Percentiles rank a stretch among this genome's conserved stretches.
phyloP scores from a whole-genome alignment of 2,797 vertebrate genomes.

The Phyllotis vaccarum region DNA sequence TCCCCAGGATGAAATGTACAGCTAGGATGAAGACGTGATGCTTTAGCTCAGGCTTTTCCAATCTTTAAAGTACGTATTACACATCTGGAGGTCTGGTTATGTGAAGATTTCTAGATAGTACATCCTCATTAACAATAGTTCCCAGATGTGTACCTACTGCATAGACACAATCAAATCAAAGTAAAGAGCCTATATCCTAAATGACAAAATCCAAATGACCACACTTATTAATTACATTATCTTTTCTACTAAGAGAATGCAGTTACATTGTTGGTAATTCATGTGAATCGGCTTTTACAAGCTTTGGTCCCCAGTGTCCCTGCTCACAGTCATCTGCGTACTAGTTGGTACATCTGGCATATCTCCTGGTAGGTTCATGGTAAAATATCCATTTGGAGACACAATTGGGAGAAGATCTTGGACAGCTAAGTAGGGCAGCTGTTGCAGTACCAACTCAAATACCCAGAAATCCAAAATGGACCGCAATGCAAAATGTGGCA shows the following conservation, averaged over 20 bases:
- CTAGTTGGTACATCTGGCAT: background rate
- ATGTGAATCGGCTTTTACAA: background rate
- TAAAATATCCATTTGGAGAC: background rate
- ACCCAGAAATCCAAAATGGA: background rate
- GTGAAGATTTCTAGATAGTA: background rate
- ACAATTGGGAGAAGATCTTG: background rate
- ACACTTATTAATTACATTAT: background rate
- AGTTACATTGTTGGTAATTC: background rate
- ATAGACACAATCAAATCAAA: background rate
- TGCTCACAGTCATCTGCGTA: background rate
- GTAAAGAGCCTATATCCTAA: background rate
- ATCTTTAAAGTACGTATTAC: background rate
- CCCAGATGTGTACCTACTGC: background rate
- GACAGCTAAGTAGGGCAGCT: background rate
- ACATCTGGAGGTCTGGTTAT: background rate
- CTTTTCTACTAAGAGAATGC: background rate
- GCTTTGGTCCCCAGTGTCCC: background rate
- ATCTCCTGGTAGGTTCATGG: background rate
- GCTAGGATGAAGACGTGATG: constrained; percentile 13
- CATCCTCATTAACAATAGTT: background rate
- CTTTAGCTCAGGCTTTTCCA: background rate
- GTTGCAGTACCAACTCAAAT: background rate
- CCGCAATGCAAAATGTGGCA: background rate
- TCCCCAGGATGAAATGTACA: background rate
- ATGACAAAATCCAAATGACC: background rate